A percentile compares a stretch with the other conserved stretches of the same genome.
These are phyloP conservation scores for Drosophila nebulosa DNA, from an alignment of 1,140 invertebrate species.

Conservation along the genomic window DNA sequence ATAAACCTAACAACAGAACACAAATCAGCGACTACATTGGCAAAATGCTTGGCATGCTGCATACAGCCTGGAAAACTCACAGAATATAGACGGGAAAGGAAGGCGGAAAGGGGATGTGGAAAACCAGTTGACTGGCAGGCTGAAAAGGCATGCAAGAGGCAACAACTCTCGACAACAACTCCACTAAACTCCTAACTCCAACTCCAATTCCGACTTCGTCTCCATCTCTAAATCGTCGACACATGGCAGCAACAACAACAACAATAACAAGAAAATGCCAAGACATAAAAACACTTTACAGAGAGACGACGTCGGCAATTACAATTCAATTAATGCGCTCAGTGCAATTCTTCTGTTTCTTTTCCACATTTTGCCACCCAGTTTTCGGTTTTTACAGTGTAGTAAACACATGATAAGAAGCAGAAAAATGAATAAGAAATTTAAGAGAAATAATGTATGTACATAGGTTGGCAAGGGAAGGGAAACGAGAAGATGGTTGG, in stretches of 20 bases:
- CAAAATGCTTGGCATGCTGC: constrained; percentile 50
- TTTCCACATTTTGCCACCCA: neutral
- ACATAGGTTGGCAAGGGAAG: neutral
- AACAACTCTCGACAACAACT: constrained; percentile 5
- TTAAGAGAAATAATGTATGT: neutral
- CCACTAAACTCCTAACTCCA: neutral
- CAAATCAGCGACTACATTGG: constrained; percentile 50
- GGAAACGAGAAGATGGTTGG: constrained; percentile 1
- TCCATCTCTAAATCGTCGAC: constrained; percentile 1
- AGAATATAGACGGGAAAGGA: neutral
- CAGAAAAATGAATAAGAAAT: constrained; percentile 18
- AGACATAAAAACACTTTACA: constrained; percentile 4
- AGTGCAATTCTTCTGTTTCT: constrained; percentile 46
- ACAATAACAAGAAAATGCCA: neutral
- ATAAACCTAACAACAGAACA: constrained; percentile 20
- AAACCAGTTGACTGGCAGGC: constrained; percentile 16
- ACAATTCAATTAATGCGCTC: constrained; percentile 79
- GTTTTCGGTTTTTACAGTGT: constrained; percentile 48
- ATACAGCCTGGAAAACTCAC: constrained; percentile 48
- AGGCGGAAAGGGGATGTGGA: neutral
- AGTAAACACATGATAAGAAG: constrained; percentile 71
- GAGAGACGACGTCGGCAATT: constrained; percentile 48
- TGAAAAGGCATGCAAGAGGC: constrained; percentile 1
- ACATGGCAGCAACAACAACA: neutral
- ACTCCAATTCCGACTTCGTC: neutral